Evolutionary conservation across 2,113 vertebrate species (phyloP).

Genomic region (Oceanites oceanicus): DNA sequence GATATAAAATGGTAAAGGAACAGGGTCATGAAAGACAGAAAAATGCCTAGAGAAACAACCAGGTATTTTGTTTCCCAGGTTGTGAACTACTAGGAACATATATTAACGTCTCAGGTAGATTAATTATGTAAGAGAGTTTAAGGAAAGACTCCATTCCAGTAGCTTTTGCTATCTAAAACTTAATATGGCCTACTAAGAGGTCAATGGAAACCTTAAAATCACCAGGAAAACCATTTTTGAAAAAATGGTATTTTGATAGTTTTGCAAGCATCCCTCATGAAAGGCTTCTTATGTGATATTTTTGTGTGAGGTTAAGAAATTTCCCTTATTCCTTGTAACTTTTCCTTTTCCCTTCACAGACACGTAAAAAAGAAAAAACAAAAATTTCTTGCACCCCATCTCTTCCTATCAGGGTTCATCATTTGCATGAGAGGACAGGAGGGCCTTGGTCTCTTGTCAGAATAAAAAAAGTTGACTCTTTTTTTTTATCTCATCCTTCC

Average conservation of each 20-base stretch:
- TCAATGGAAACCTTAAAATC: background rate
- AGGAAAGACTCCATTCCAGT: background rate
- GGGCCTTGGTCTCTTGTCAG: background rate
- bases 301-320: background rate
- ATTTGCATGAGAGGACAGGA: background rate
- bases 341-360: background rate
- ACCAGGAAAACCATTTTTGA: background rate
- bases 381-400: background rate
- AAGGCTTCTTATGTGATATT: background rate
- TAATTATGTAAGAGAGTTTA: background rate
- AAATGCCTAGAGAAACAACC: background rate
- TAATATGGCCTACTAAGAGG: background rate
- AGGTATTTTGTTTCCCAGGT: background rate
- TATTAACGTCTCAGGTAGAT: background rate
- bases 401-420: background rate
- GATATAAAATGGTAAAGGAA: background rate
- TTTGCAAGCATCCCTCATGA: background rate
- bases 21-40: background rate
- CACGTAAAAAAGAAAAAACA: background rate
- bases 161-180: background rate
- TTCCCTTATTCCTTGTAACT: background rate
- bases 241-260: background rate
- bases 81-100: background rate
- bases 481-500: background rate
- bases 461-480: background rate